Base-by-base conservation (phyloP, 2,888 invertebrate species). In the Aricia artaxerxes region DNA sequence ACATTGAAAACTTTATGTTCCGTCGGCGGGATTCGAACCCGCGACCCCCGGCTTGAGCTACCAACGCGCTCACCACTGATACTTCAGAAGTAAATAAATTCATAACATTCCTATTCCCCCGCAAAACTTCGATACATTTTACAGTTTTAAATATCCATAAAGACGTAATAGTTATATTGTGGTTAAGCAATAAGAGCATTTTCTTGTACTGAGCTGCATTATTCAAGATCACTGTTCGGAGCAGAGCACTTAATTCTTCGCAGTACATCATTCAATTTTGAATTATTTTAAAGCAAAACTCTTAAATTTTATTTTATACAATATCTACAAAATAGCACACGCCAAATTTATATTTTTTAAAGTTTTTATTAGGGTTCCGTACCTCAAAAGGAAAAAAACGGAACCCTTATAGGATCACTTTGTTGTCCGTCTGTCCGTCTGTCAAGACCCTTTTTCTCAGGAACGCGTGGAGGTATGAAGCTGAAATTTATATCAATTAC, bases 211-310 rank as follows among this genome's bases (percentile, higher is more conserved):
- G 81, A 81, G 81, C 80, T 77, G 79, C 83, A 82, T 85, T 83
- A 84, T 83, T 85, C 84, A 85, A 81, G 84, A 84, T 85, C 80
- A 82, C 81, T 83, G 82, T 80, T 78, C 60, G 61, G n/a, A n/a
- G 44, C 57, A 57, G 16, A 73, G 40, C 80, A 80, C 84, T 82
- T 80, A 72, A 60, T 77, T 80, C 81, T 82, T 79, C 79, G 64
- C 40, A 79, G 81, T 72, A 81, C 57, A 60, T 78, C 80, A 75
- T 4, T 13, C 44, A 75, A 73, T 57, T 78, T 78, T 73, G 31
- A 78, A 44, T 75, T 76, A 76, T 57, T 53, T 16, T 24, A 35
- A 57, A 57, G 64, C 64, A 64, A 44, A 40, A 69, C 49, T 78
- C 69, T 24, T 35, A 69, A 69, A 78, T 69, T 16, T 49, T 69